Percentiles rank a stretch among this genome's conserved stretches.
These are phyloP conservation scores for Physeter macrocephalus DNA, from an alignment of 2,113 vertebrate genomes.

Conservation along the genomic window DNA sequence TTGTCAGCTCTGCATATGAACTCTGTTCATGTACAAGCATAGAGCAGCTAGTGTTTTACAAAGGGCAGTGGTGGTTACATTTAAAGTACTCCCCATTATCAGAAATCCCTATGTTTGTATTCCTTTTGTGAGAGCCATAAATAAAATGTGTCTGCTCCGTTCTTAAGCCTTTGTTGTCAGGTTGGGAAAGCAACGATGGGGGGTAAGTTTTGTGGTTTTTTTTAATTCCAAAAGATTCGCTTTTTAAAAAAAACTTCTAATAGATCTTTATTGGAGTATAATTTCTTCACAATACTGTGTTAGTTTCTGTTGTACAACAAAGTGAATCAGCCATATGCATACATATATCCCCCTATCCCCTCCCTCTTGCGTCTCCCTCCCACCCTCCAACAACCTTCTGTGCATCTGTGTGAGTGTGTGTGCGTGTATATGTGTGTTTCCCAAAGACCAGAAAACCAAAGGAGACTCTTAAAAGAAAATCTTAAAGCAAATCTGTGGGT, in stretches of 20 bases:
- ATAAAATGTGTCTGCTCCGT: background rate
- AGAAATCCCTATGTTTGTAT: background rate
- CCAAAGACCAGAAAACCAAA: background rate
- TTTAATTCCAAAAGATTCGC: too few species aligned
- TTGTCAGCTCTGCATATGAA: conserved; percentile 50
- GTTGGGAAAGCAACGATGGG: background rate
- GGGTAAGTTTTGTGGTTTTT: too few species aligned
- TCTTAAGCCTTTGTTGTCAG: conserved; percentile 1
- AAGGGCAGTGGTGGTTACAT: conserved; percentile 26
- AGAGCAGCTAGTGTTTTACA: conserved; percentile 41
- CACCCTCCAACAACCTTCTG: background rate
- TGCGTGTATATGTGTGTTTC: background rate
- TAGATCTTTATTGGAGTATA: too few species aligned
- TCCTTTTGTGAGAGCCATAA: background rate
- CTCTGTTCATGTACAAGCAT: conserved; percentile 22
- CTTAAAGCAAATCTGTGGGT: conserved; percentile 25
- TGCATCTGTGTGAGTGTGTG: background rate
- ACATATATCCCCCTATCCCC: too few species aligned
- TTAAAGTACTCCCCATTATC: conserved; percentile 12
- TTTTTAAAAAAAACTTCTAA: too few species aligned
- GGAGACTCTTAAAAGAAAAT: conserved; percentile 8
- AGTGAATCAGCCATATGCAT: too few species aligned
- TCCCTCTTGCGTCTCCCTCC: too few species aligned
- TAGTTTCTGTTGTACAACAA: too few species aligned
- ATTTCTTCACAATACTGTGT: too few species aligned